Base-by-base conservation (phyloP, 2,797 vertebrate species). In the Typhlichthys eigenmanni region DNA sequence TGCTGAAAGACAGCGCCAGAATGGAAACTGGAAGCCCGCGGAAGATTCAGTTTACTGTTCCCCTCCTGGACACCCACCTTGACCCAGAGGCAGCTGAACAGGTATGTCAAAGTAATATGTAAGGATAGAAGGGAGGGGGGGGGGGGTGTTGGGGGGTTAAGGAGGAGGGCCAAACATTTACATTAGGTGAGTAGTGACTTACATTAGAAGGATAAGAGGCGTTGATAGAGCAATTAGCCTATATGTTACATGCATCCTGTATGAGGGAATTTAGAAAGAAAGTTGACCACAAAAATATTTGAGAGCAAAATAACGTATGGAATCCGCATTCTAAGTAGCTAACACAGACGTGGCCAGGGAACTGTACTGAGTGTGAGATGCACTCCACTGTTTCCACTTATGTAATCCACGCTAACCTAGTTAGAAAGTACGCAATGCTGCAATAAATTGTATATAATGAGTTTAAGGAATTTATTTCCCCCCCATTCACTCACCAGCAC, bases 41-140 rank as follows among this genome's bases (percentile, higher is more conserved):
- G 45, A 96, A 95, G 85, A 96, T 97, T 81, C 95, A 97, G 87
- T 97, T 97, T 89, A 95, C 94, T 0, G 93, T 96, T 29, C 95
- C 95, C 63, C 87, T 96, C 29, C 88, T 97, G 88, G 95, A 96
- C 83, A 93, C 93, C 63, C 95, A 97, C 87, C 93, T 97, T 85
- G 95, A 97, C 88, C 95, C 95, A 5, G 95, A 96, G 87, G 95
- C 95, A 69, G 93, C 95, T 0, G 95, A 97, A 81, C 95, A 96
- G 94, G 95, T 96, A 24, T 24, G 19, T 24, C 19, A 24, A 24
- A 2, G 19, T 24, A 24, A 24, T 73, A 85, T 1, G 46, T 24
- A 32, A 13, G 75, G 78, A 38, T 32, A 29, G 48, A 67, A 34
- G 32, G 38, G 52, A 48, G 17, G 17, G 12, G 47, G 49, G 14